Base-by-base conservation (phyloP, 2,113 vertebrate genomes). In the Amblyopsis rosae region DNA sequence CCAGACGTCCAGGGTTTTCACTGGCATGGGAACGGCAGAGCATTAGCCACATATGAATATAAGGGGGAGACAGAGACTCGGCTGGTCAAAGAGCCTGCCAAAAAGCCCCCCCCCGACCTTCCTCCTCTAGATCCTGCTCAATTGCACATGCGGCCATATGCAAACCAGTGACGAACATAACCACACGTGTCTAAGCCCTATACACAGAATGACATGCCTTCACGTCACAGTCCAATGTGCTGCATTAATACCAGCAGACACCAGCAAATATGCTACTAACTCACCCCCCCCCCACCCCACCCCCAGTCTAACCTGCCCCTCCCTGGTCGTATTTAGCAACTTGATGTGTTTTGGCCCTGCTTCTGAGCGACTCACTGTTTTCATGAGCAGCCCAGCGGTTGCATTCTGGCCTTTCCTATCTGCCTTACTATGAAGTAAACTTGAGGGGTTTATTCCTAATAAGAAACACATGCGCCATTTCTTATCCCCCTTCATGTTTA, bases 21-120 rank as follows among this genome's bases (percentile, higher is more conserved):
- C 79, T 87, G 81, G 75, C 85, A 85, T 91, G 89, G 88, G 90
- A 91, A 89, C 81, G 67, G 67, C 73, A 50, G 76, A 49, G 82
- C 51, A 80, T 88, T 87, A 88, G 76, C 33, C 58, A 72, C 53
- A 72, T 87, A 84, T 88, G 82, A 89, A 86, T 87, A 86, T 90
- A 76, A 73, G 75, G 60, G 82, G 10, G 65, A 69, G 79, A 88
- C 79, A 77, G 82, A 87, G 80, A 78, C 82, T 77, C 56, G 15
- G 57, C 76, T 83, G 83, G 85, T 86, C 84, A 86, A 87, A 86
- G 76, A 86, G 80, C 76, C 83, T 67, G 80, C 76, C 87, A 84
- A 80, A 81, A 86, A 13, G 41, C 78, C 72, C 83, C 79, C 77
- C 35, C 50, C 4, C 33, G 35, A 1, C 4, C 4, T 8, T 6